Percentiles rank a stretch among this genome's conserved stretches.
phyloP scores from a whole-genome alignment of 1,140 invertebrate genomes.

The Zaprionus nigranus region DNA sequence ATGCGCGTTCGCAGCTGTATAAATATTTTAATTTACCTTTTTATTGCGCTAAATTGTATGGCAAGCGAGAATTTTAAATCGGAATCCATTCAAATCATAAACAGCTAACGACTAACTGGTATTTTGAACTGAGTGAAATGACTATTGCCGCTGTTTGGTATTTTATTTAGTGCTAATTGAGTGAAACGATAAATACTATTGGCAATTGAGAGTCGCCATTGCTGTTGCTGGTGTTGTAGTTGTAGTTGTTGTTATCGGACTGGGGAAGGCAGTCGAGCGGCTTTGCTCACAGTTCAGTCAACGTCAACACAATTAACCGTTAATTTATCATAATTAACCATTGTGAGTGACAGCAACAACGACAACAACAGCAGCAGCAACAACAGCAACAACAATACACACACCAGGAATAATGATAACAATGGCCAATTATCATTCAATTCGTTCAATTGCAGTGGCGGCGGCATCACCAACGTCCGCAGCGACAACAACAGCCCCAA shows the following conservation, averaged over 20 bases:
- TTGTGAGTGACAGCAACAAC: constrained; percentile 56
- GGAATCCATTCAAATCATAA: constrained; percentile 13
- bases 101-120: not conserved
- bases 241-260: not conserved
- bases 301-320: constrained; percentile 81
- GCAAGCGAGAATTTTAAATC: constrained; percentile 55
- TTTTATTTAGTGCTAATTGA: constrained; percentile 15
- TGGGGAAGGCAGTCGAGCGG: constrained; percentile 16
- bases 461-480: constrained; percentile 59
- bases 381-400: constrained; percentile 41
- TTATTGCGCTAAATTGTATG: constrained; percentile 47
- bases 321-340: constrained; percentile 83
- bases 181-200: constrained; percentile 52
- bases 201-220: constrained; percentile 37
- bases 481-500: constrained; percentile 57
- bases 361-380: too few relatives aligned
- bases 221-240: constrained; percentile 3
- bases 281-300: constrained; percentile 59
- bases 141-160: constrained; percentile 1
- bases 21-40: constrained; percentile 76
- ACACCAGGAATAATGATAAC: constrained; percentile 54
- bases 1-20: constrained; percentile 49
- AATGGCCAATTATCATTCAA: constrained; percentile 82
- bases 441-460: constrained; percentile 80
- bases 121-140: constrained; percentile 2